A percentile compares a stretch with the other conserved stretches of the same genome.
These are phyloP conservation scores for Nomada ruficornis DNA, from an alignment of 2,888 invertebrate species.

Conservation along the genomic window DNA sequence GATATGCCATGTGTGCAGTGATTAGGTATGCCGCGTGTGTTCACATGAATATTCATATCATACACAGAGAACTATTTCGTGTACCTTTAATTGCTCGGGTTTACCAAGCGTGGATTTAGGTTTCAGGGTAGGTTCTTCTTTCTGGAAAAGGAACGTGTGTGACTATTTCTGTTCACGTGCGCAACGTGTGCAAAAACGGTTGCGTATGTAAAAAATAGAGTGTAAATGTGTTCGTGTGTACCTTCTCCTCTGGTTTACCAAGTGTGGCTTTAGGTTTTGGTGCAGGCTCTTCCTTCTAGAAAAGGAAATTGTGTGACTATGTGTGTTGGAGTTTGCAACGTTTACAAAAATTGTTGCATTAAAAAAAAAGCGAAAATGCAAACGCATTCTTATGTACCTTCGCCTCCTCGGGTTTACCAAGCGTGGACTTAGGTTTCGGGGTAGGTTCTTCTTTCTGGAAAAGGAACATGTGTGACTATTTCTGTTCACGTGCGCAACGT, in stretches of 20 bases:
- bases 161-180: not conserved
- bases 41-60: not conserved
- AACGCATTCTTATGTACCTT: too few relatives aligned
- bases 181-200: not conserved
- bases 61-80: not conserved
- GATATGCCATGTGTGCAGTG: not conserved
- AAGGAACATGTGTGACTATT: not conserved
- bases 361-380: too few relatives aligned
- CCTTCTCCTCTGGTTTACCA: too few relatives aligned
- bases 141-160: slow-evolving; percentile 42
- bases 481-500: not conserved
- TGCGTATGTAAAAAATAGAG: not conserved
- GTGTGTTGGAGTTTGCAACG: too few relatives aligned
- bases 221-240: slow-evolving; percentile 61
- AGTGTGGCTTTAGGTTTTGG: too few relatives aligned
- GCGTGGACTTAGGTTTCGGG: slow-evolving; percentile 59
- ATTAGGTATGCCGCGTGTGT: slow-evolving; percentile 6
- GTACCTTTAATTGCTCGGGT: slow-evolving; percentile 59
- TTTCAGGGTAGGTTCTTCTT: slow-evolving; percentile 64
- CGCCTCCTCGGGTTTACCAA: slow-evolving; percentile 61
- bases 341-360: too few relatives aligned
- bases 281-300: too few relatives aligned
- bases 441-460: slow-evolving; percentile 65
- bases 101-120: slow-evolving; percentile 62
- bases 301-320: too few relatives aligned